phyloP scores from a whole-genome alignment of 2,797 vertebrate genomes.

The Phataginus tricuspis region DNA sequence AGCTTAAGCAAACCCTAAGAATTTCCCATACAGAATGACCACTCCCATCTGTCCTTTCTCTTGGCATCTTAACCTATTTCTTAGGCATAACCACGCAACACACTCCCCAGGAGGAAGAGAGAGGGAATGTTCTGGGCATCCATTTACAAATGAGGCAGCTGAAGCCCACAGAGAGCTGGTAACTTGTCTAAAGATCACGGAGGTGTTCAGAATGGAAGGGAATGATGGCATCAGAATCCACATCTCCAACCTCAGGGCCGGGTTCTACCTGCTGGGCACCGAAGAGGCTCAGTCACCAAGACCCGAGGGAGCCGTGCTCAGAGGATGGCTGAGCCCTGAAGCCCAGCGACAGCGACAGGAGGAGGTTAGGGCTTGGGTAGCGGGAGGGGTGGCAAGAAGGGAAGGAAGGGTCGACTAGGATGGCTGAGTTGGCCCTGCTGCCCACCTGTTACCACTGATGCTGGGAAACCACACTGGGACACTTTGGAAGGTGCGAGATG shows the following conservation, averaged over 20 bases:
- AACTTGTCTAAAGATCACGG: background rate
- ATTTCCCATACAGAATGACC: background rate
- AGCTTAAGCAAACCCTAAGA: conserved; percentile 32
- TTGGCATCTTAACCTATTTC: background rate
- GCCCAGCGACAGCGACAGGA: background rate
- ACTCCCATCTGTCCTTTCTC: background rate
- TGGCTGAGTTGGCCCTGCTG: background rate
- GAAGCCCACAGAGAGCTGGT: background rate
- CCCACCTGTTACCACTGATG: background rate
- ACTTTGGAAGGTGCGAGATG: background rate
- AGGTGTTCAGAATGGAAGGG: background rate
- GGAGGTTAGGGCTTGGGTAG: background rate
- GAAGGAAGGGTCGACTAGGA: background rate
- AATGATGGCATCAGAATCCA: background rate
- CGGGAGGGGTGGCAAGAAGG: background rate
- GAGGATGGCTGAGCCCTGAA: background rate
- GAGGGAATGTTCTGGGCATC: too few species aligned
- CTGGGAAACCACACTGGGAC: background rate
- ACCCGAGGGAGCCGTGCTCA: background rate
- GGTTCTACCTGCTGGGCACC: background rate
- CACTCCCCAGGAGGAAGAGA: background rate
- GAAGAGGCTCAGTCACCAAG: background rate
- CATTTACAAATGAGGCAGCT: background rate
- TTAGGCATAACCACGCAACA: background rate
- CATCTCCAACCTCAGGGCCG: background rate